These are phyloP conservation scores for Phyllostomus hastatus DNA, from an alignment of 2,113 vertebrate species.

Conservation along the genomic window DNA sequence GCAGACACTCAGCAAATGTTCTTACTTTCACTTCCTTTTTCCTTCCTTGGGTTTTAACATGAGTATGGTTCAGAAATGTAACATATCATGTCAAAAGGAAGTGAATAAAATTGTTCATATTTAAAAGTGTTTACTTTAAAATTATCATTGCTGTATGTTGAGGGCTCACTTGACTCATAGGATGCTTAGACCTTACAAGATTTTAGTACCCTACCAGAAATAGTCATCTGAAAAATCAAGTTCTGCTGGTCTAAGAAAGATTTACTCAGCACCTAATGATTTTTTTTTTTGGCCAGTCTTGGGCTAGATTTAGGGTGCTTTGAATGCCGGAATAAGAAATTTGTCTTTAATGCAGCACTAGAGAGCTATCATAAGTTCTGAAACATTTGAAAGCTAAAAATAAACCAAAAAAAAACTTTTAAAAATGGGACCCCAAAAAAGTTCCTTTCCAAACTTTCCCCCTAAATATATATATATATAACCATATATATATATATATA, in stretches of 20 bases:
- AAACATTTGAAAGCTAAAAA: conserved; percentile 2
- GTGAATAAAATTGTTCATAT: conserved; percentile 17
- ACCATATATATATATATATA: not conserved
- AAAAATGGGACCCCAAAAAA: not conserved
- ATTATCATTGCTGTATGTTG: not conserved
- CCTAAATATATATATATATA: not conserved
- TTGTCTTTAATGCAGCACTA: not conserved
- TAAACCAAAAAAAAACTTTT: not conserved
- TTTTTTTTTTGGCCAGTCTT: not conserved
- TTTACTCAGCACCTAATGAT: not conserved
- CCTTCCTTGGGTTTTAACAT: conserved; percentile 23
- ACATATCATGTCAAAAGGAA: conserved; percentile 21
- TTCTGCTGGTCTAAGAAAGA: not conserved
- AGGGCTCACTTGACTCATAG: not conserved
- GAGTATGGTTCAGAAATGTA: not conserved
- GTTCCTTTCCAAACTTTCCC: not conserved
- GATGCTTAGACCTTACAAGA: conserved; percentile 2
- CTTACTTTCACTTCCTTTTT: not conserved
- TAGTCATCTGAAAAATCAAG: conserved; percentile 9
- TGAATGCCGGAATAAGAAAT: not conserved
- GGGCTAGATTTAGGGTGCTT: not conserved
- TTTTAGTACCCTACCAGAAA: conserved; percentile 30
- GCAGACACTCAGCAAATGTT: not conserved
- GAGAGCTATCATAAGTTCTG: not conserved
- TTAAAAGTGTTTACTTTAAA: not conserved